Evolutionary conservation across 2,888 invertebrate genomes (phyloP).

Genomic region (Andricus curvator): DNA sequence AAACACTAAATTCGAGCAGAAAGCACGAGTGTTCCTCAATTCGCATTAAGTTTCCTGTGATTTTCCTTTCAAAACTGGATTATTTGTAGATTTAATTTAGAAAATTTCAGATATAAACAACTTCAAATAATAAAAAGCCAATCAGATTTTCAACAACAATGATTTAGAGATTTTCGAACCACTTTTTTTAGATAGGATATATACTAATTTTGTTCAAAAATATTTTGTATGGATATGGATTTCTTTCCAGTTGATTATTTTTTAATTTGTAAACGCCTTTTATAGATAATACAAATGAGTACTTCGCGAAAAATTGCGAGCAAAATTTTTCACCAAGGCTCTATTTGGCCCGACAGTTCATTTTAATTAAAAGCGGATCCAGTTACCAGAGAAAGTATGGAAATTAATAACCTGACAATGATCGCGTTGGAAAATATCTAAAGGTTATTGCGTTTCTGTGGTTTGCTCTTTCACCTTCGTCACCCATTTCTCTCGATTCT

Average conservation of each 20-base stretch:
- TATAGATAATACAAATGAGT: not conserved
- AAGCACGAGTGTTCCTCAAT: too few relatives aligned
- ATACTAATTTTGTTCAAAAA: not conserved
- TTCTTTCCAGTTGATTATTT: not conserved
- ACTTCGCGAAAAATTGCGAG: not conserved
- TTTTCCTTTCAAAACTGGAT: too few relatives aligned
- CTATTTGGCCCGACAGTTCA: conserved; percentile 2
- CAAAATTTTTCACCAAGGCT: not conserved
- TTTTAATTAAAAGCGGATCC: conserved; percentile 37
- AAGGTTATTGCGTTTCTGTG: conserved; percentile 30
- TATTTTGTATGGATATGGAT: not conserved
- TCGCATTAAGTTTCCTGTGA: too few relatives aligned
- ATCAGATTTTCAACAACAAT: too few relatives aligned
- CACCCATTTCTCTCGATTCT: conserved; percentile 12
- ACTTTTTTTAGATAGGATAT: too few relatives aligned
- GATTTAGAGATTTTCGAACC: too few relatives aligned
- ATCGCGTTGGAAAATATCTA: conserved; percentile 19
- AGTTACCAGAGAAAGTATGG: not conserved
- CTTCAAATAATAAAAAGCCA: too few relatives aligned
- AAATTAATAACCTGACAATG: conserved; percentile 40
- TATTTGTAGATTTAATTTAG: too few relatives aligned
- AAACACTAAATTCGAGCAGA: too few relatives aligned
- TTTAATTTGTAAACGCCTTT: not conserved
- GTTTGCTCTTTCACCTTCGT: conserved; percentile 13
- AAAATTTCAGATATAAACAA: too few relatives aligned